Evolutionary conservation across 2,113 vertebrate species (phyloP).

Genomic region (Limnothrissa miodon): DNA sequence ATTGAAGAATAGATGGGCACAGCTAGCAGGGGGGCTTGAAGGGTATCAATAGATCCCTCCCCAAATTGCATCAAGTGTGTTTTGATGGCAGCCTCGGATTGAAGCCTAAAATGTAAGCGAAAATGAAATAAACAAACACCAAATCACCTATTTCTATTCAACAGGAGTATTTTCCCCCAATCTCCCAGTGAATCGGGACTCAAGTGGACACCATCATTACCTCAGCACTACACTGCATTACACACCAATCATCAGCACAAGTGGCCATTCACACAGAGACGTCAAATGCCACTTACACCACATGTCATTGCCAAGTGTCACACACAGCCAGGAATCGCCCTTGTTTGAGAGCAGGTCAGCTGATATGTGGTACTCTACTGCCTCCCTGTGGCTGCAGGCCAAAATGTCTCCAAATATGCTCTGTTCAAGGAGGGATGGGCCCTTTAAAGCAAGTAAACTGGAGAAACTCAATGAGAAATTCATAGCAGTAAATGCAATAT

Average conservation of each 20-base stretch:
- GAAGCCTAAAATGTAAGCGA: neutral
- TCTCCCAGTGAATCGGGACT: neutral
- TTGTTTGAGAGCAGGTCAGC: neutral
- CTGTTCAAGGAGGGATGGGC: neutral
- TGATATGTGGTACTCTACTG: conserved; percentile 28
- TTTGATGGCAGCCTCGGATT: neutral
- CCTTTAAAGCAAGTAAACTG: neutral
- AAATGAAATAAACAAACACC: conserved; percentile 9
- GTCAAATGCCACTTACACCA: neutral
- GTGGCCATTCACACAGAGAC: neutral
- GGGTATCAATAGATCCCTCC: neutral
- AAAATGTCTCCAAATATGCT: neutral
- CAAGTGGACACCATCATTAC: conserved; percentile 4
- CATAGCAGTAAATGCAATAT: neutral
- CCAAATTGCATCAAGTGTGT: neutral
- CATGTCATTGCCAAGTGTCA: neutral
- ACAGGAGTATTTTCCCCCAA: neutral
- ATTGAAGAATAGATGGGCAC: neutral
- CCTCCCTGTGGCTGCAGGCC: conserved; percentile 33
- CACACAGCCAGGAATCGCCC: neutral
- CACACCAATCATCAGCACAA: neutral
- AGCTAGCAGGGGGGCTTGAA: neutral
- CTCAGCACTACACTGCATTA: conserved; percentile 15
- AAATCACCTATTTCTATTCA: neutral
- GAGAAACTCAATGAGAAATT: neutral